A percentile compares a stretch with the other conserved stretches of the same genome.
phyloP scores from a whole-genome alignment of 2,888 invertebrate genomes.

The Rotaria macrura region DNA sequence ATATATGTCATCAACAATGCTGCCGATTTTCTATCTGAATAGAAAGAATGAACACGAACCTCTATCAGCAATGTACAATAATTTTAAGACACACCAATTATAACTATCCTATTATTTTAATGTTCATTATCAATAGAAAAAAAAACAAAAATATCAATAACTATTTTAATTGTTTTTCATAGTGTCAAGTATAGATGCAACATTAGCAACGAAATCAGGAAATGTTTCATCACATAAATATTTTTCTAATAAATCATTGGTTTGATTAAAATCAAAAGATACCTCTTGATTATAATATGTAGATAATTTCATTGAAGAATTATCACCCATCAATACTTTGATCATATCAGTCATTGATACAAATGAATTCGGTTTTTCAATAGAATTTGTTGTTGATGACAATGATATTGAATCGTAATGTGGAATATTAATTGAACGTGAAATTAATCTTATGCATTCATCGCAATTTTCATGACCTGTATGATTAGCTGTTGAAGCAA shows the following conservation, averaged over 20 bases:
- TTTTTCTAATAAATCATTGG: not conserved
- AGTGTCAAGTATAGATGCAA: not conserved
- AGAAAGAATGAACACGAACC: too few relatives aligned
- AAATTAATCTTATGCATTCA: not conserved
- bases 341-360: not conserved
- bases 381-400: not conserved
- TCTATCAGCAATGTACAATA: too few relatives aligned
- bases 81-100: too few relatives aligned
- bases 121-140: not conserved
- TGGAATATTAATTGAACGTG: not conserved
- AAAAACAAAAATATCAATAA: not conserved
- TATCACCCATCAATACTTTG: not conserved
- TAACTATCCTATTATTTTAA: not conserved
- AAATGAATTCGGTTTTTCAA: not conserved
- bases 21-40: too few relatives aligned
- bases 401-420: not conserved
- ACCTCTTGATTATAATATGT: not conserved
- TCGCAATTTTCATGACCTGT: not conserved
- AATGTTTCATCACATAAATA: conserved; percentile 3
- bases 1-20: too few relatives aligned
- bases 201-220: not conserved
- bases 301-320: not conserved
- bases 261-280: not conserved
- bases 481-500: not conserved
- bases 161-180: not conserved